phyloP scores from a whole-genome alignment of 2,113 vertebrate genomes.

The Budorcas taxicolor region DNA sequence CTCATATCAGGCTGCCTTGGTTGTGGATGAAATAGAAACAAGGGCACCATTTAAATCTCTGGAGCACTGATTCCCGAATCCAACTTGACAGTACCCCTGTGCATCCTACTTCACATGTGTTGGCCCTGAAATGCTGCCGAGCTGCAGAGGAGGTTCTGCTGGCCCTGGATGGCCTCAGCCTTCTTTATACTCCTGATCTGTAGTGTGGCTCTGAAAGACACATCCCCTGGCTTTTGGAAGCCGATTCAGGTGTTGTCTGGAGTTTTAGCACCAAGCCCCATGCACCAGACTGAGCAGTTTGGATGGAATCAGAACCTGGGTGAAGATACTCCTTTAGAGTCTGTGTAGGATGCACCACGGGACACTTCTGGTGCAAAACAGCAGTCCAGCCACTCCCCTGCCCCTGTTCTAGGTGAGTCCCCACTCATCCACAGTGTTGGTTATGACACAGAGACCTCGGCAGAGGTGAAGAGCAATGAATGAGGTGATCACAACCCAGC shows the following conservation, averaged over 20 bases:
- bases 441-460: not conserved
- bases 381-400: not conserved
- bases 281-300: not conserved
- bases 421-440: not conserved
- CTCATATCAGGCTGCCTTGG: not conserved
- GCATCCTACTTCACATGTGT: not conserved
- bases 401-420: not conserved
- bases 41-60: not conserved
- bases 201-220: not conserved
- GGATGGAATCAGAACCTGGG: not conserved
- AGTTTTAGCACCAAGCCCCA: not conserved
- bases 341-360: not conserved
- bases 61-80: not conserved
- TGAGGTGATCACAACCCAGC: not conserved
- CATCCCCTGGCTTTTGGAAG: not conserved
- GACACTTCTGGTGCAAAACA: not conserved
- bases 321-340: not conserved
- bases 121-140: not conserved
- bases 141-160: not conserved
- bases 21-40: not conserved
- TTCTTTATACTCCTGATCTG: not conserved
- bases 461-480: not conserved
- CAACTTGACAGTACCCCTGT: not conserved
- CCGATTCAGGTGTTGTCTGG: not conserved
- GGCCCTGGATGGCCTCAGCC: not conserved